A percentile compares a stretch with the other conserved stretches of the same genome.
These are phyloP conservation scores for Lophotis ruficrista DNA, from an alignment of 2,113 vertebrate species.

Conservation along the genomic window DNA sequence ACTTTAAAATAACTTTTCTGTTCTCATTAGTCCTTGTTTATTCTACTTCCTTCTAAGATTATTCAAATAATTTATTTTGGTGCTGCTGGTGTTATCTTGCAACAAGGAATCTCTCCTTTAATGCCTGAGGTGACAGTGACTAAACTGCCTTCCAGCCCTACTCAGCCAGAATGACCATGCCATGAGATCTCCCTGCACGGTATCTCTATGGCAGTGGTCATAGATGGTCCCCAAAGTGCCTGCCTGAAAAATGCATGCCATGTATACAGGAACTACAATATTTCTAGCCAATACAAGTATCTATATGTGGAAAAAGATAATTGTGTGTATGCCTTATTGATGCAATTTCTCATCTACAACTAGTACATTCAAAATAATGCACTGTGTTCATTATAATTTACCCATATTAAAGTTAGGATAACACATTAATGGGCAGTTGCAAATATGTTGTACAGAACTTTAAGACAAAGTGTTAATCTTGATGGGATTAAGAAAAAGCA, in stretches of 20 bases:
- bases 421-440: background rate
- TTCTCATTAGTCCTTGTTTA: background rate
- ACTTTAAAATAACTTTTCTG: background rate
- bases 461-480: slow-evolving; percentile 44
- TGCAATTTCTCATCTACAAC: background rate
- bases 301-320: background rate
- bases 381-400: slow-evolving; percentile 13
- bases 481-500: slow-evolving; percentile 55
- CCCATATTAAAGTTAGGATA: slow-evolving; percentile 1
- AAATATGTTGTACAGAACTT: slow-evolving; percentile 31
- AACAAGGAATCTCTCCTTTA: background rate
- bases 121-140: background rate
- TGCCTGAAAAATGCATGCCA: background rate
- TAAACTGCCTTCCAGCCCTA: background rate
- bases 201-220: background rate
- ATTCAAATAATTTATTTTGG: background rate
- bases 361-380: background rate
- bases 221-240: background rate
- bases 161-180: too few relatives aligned
- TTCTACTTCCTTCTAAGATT: background rate
- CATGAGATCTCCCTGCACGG: background rate
- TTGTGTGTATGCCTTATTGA: background rate
- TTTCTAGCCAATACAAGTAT: background rate
- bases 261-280: background rate
- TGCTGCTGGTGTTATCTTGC: background rate